Evolutionary conservation across 1,140 invertebrate genomes (phyloP), one percentile per base, ranked within the genome.

Genomic region (Sminthurinus signatus): DNA sequence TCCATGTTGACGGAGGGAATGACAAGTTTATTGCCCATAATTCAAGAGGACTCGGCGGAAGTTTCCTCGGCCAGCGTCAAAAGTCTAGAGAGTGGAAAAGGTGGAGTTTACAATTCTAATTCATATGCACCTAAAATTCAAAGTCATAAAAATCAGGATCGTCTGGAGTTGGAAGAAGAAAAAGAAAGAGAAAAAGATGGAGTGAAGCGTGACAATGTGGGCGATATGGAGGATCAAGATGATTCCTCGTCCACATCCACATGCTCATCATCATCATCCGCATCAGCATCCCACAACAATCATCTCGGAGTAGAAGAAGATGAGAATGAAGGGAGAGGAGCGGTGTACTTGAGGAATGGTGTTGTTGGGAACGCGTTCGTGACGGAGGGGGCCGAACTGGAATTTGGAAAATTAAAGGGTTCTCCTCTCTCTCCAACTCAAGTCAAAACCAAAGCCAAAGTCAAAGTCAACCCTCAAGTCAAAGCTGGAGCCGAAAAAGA

Each of bases 331-430:
- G 46, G 15, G 46, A 19, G 10, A 19, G 31, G 31, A 3, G n/a
- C 5, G 44, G n/a, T 12, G 1, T 39, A 5, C 23, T 5, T 54
- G 12, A 42, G 31, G 51, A 36, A 28, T 29, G n/a, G n/a, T n/a
- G n/a, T n/a, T n/a, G n/a, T n/a, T n/a, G n/a, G n/a, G n/a, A 31
- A 55, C 42, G 48, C 48, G 48, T 60, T 60, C 57, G 57, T 60
- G 43, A 46, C 57, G 28, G 56, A 60, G 43, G 52, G 28, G 48
- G 36, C 46, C 3, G 29, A 17, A 28, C 51, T 59, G 59, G 60
- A 52, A 10, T 59, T 58, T 14, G 25, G 31, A 21, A 65, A 69
- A 69, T 69, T 69, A 69, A 62, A 69, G 62, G 59, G 59, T 36
- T 58, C 50, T 23, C n/a, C n/a, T 52, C 27, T 52, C 25, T 52